phyloP scores from a whole-genome alignment of 2,113 vertebrate genomes.

The Alces alces region DNA sequence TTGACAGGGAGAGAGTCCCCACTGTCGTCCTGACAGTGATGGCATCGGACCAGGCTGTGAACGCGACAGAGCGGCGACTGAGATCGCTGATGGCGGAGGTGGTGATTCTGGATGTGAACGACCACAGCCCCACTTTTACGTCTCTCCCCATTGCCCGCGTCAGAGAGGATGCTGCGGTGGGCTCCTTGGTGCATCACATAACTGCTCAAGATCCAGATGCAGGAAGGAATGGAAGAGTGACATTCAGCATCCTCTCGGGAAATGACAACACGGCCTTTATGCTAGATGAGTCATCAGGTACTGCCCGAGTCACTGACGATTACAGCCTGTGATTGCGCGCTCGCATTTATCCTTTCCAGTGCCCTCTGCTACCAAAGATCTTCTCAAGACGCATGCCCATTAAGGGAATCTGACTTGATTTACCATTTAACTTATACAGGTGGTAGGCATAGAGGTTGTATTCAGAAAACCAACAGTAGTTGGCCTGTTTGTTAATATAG shows the following conservation, averaged over 20 bases:
- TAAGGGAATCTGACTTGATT: background rate
- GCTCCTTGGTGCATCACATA: conserved; percentile 85
- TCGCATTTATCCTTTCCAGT: background rate
- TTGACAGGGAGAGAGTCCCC: conserved; percentile 85
- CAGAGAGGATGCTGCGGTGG: conserved; percentile 84
- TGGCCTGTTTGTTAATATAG: background rate
- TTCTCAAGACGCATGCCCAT: background rate
- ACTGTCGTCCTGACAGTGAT: conserved; percentile 84
- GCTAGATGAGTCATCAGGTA: conserved; percentile 90
- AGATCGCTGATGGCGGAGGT: conserved; percentile 83
- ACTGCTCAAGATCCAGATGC: conserved; percentile 87
- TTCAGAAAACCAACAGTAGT: background rate
- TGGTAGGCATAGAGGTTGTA: background rate
- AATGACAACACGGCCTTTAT: conserved; percentile 83
- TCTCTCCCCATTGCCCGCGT: conserved; percentile 77
- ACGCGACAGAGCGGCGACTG: conserved; percentile 76
- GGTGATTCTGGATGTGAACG: conserved; percentile 90
- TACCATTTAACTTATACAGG: background rate
- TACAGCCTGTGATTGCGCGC: background rate
- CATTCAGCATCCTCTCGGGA: conserved; percentile 85
- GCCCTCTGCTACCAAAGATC: background rate
- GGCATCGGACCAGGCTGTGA: conserved; percentile 84
- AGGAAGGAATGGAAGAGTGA: conserved; percentile 85
- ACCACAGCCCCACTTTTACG: conserved; percentile 87
- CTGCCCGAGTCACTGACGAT: background rate